phyloP scores from a whole-genome alignment of 2,113 vertebrate species.

The Microcebus jonahi region DNA sequence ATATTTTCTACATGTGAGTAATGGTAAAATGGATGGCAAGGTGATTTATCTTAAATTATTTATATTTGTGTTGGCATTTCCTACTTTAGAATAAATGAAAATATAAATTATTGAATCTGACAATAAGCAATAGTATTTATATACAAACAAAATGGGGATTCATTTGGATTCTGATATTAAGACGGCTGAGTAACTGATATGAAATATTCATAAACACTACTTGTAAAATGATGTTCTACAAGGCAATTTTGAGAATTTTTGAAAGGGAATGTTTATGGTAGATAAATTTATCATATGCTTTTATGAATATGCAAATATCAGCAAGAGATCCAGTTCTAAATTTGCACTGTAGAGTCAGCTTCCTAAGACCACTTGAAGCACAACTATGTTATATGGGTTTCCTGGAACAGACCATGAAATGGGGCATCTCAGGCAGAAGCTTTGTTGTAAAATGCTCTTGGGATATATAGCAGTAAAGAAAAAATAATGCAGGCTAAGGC shows the following conservation, averaged over 20 bases:
- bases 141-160: neutral
- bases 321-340: neutral
- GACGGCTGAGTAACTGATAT: neutral
- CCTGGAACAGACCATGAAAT: neutral
- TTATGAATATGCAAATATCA: constrained; percentile 29
- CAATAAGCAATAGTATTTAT: constrained; percentile 7
- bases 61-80: constrained; percentile 21
- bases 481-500: neutral
- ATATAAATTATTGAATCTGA: constrained; percentile 44
- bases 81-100: constrained; percentile 30
- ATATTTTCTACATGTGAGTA: neutral
- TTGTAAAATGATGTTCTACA: constrained; percentile 55
- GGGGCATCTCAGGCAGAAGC: neutral
- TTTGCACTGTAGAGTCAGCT: neutral
- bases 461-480: neutral
- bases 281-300: neutral
- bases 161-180: constrained; percentile 40
- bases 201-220: constrained; percentile 53
- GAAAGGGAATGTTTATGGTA: constrained; percentile 11
- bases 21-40: neutral
- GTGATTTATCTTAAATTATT: neutral
- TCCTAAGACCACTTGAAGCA: neutral
- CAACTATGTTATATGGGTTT: neutral
- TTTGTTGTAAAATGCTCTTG: neutral
- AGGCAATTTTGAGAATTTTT: constrained; percentile 14